Evolutionary conservation across 2,888 invertebrate species (phyloP).

Genomic region (Romanomermis culicivorax): DNA sequence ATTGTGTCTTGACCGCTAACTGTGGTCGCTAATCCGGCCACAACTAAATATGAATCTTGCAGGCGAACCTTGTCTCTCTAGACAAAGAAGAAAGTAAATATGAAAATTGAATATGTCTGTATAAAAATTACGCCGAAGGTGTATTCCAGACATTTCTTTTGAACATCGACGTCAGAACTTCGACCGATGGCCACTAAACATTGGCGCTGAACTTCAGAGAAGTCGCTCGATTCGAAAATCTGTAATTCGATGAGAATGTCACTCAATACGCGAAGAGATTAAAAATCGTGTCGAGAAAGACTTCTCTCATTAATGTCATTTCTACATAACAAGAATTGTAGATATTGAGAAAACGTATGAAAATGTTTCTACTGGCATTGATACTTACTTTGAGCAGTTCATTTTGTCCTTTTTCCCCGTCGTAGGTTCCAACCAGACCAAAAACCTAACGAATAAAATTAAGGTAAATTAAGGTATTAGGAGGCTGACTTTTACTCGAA

Average conservation of each 20-base stretch:
- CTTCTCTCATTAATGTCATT: too few relatives aligned
- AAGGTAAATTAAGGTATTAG: too few relatives aligned
- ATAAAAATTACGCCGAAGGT: not conserved
- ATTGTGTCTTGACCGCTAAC: constrained; percentile 59
- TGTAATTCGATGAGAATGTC: too few relatives aligned
- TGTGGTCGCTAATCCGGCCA: constrained; percentile 60
- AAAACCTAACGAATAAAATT: not conserved
- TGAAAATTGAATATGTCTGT: too few relatives aligned
- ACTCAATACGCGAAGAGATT: not conserved
- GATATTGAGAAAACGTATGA: not conserved
- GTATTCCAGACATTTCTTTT: constrained; percentile 3
- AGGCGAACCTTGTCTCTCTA: constrained; percentile 71
- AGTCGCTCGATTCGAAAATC: constrained; percentile 4
- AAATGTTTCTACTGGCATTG: not conserved
- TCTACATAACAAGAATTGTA: not conserved
- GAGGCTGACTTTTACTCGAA: too few relatives aligned
- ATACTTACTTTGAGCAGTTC: not conserved
- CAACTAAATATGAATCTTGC: constrained; percentile 72
- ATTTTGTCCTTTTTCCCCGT: not conserved
- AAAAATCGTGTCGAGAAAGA: not conserved
- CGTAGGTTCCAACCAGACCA: not conserved
- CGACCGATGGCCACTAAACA: constrained; percentile 3
- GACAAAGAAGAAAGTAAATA: constrained; percentile 34
- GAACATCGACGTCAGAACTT: not conserved
- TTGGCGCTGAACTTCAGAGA: constrained; percentile 11